Conservation (phyloP, 2,888 invertebrate genomes). For the Pomacea canaliculata region DNA sequence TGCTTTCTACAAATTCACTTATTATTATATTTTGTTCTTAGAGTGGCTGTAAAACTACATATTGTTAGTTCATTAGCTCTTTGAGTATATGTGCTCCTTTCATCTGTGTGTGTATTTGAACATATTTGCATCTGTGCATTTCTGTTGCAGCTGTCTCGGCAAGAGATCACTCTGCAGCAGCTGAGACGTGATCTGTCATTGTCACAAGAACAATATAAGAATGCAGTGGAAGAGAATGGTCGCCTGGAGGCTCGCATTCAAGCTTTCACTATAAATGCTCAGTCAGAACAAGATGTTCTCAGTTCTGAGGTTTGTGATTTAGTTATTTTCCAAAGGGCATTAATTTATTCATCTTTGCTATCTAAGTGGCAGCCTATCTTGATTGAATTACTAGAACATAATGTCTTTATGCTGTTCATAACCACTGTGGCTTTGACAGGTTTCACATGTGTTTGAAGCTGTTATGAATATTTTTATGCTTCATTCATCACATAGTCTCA, state of each 20-base stretch:
- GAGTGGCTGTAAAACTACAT: too few species aligned
- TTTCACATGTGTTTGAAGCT: too few species aligned
- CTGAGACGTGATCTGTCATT: conserved; percentile 57
- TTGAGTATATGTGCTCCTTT: too few species aligned
- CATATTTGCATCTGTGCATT: too few species aligned
- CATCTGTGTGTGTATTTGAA: too few species aligned
- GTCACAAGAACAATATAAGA: conserved; percentile 60
- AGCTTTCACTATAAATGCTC: conserved; percentile 66
- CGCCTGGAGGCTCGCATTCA: conserved; percentile 66
- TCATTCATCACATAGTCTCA: too few species aligned
- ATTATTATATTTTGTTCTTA: too few species aligned
- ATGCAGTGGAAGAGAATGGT: conserved; percentile 66
- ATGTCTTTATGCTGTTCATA: background rate
- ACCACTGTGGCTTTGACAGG: background rate
- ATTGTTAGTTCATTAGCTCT: too few species aligned
- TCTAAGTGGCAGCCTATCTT: too few species aligned
- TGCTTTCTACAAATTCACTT: too few species aligned
- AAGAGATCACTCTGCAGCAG: conserved; percentile 64
- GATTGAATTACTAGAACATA: too few species aligned
- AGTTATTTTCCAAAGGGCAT: background rate
- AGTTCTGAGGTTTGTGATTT: conserved; percentile 56
- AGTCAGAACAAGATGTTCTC: conserved; percentile 67
- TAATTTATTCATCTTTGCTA: too few species aligned
- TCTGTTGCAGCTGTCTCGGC: conserved; percentile 50
- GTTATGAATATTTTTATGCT: background rate